Evolutionary conservation across 2,888 invertebrate genomes (phyloP).

Genomic region (Gandaritis pyraliata): DNA sequence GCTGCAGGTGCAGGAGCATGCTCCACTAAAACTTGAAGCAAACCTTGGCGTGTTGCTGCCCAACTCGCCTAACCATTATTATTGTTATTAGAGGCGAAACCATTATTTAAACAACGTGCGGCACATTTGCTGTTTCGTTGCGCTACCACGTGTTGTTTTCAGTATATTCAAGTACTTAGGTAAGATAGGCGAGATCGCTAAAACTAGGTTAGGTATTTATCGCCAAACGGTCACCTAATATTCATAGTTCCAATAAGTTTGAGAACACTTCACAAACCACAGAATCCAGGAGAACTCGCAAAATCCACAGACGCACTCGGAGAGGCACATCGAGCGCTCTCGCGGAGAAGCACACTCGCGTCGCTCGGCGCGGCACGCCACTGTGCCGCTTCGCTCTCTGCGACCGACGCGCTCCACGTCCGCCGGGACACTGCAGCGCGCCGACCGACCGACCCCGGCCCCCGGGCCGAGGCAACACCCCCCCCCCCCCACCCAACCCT

Average conservation of each 20-base stretch:
- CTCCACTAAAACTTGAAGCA: too few relatives aligned
- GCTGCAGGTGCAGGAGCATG: too few relatives aligned
- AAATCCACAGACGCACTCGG: constrained; percentile 7
- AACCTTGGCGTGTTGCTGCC: too few relatives aligned
- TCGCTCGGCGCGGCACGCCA: background rate
- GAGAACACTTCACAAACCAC: constrained; percentile 20
- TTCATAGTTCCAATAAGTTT: constrained; percentile 11
- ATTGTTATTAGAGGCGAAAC: too few relatives aligned
- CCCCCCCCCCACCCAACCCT: too few relatives aligned
- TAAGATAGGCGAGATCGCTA: too few relatives aligned
- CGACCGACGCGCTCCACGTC: background rate
- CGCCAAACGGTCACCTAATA: background rate
- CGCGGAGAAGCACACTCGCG: background rate
- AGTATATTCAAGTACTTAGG: background rate
- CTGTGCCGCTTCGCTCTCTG: background rate
- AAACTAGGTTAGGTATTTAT: background rate
- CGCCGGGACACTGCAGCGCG: too few relatives aligned
- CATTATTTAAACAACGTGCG: too few relatives aligned
- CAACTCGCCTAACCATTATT: too few relatives aligned
- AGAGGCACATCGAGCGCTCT: background rate
- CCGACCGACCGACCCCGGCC: too few relatives aligned
- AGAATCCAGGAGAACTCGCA: constrained; percentile 8
- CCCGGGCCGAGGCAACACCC: too few relatives aligned
- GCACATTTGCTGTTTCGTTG: too few relatives aligned
- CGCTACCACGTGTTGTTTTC: background rate